Base-by-base conservation (phyloP, 1,140 invertebrate genomes). In the Zaprionus ghesquierei region DNA sequence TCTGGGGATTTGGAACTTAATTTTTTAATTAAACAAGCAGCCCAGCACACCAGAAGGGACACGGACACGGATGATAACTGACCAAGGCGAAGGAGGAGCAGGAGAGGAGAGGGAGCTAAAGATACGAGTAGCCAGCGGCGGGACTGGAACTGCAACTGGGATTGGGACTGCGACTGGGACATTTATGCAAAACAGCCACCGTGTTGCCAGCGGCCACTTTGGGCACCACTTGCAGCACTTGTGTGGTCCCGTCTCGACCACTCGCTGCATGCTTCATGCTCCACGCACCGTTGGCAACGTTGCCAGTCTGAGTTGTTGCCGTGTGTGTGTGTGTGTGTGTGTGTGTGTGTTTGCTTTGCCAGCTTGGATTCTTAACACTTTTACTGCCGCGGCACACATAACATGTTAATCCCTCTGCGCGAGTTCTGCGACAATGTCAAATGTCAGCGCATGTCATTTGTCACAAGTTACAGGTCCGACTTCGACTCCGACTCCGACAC, bases 361-460 rank as follows among this genome's bases (percentile, higher is more conserved):
- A 22, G 60, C n/a, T n/a, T n/a, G n/a, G n/a, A n/a, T 38, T 29
- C 54, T 50, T 38, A 65, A 64, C 81, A 85, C 81, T 85, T 85
- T 85, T 85, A 85, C 77, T 75, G 65, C 74, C 12, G 53, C 44
- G 15, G 18, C 38, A 22, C 27, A 23, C 0, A 10, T 87, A 69
- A 87, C 79, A 87, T 84, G 77, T 79, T 89, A 89, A 84, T 89
- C 84, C 79, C 60, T 56, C 41, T 46, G n/a, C 35, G 56, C 35
- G 56, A 46, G 22, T 59, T 25, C 71, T 27, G 55, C 46, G 13
- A 62, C 84, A 69, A 89, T 89, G 84, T 84, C 84, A 89, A 87
- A 89, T 89, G 84, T 89, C 84, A 84, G 84, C 79, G 87, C 84
- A 80, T 89, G 84, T 80, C 77, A 89, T 89, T 89, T 89, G 84